Conservation (phyloP, 2,797 vertebrate genomes). For the Avahi laniger region DNA sequence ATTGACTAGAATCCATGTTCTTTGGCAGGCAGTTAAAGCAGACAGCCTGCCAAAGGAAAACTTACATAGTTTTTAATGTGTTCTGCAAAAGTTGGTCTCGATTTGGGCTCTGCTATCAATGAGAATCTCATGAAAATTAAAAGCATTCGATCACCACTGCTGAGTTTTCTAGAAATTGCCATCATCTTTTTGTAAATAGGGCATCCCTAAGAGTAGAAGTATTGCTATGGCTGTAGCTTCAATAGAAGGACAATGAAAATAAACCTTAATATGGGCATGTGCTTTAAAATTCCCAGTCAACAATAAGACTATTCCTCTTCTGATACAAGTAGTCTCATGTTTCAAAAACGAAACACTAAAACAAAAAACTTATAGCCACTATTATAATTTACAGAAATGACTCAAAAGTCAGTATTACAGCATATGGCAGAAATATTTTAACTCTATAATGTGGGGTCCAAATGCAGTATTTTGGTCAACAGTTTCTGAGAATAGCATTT, state of each 20-base stretch:
- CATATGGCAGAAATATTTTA: conserved; percentile 69
- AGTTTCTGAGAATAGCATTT: conserved; percentile 77
- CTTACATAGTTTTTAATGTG: conserved; percentile 17
- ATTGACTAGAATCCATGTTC: neutral
- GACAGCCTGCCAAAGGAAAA: neutral
- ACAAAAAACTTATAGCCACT: neutral
- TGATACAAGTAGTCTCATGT: neutral
- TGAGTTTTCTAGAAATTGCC: conserved; percentile 52
- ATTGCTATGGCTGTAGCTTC: conserved; percentile 46
- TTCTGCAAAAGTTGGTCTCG: conserved; percentile 42
- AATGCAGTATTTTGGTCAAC: conserved; percentile 81
- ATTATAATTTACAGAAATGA: conserved; percentile 73
- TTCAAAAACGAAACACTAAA: neutral
- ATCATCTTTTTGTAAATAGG: conserved; percentile 1
- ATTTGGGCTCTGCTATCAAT: conserved; percentile 34
- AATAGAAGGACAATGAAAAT: conserved; percentile 21
- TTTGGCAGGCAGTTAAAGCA: conserved; percentile 13
- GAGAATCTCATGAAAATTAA: conserved; percentile 60
- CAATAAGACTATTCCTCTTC: neutral
- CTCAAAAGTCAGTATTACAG: conserved; percentile 76
- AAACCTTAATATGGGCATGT: neutral
- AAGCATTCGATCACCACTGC: neutral
- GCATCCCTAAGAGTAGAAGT: neutral
- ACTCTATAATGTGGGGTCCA: conserved; percentile 77
- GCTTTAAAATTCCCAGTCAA: conserved; percentile 29